Evolutionary conservation across 2,797 vertebrate species (phyloP).

Genomic region (Morus bassanus): DNA sequence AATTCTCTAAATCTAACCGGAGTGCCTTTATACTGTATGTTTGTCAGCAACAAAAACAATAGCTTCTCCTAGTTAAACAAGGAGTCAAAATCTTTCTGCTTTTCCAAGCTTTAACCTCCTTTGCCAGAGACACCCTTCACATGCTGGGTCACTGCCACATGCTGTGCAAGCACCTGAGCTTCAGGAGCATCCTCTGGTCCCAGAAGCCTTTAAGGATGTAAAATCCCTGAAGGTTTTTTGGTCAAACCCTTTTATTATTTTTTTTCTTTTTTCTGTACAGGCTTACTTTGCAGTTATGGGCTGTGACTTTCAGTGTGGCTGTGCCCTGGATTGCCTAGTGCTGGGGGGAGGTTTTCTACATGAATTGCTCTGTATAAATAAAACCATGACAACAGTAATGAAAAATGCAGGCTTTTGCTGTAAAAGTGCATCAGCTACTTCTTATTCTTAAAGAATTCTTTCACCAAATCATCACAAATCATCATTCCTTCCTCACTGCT

Average conservation of each 20-base stretch:
- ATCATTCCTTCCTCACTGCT: neutral
- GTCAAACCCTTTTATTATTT: neutral
- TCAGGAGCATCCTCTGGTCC: neutral
- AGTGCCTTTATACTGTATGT: neutral
- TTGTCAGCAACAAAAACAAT: neutral
- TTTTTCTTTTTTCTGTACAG: neutral
- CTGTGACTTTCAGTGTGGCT: conserved; percentile 6
- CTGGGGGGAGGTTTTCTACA: conserved; percentile 56
- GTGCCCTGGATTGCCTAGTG: conserved; percentile 43
- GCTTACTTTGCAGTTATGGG: conserved; percentile 8
- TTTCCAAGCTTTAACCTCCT: neutral
- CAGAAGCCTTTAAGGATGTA: neutral
- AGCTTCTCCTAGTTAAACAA: neutral
- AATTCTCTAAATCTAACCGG: neutral
- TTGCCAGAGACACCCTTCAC: neutral
- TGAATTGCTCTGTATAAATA: conserved; percentile 60
- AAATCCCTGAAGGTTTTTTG: neutral
- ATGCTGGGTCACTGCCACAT: accelerated
- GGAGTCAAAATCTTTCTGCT: neutral
- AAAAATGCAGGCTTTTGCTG: conserved; percentile 60
- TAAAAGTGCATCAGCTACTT: conserved; percentile 45
- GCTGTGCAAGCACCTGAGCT: neutral
- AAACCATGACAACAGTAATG: conserved; percentile 38
- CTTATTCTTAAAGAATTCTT: conserved; percentile 39
- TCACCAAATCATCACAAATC: conserved; percentile 31